Conservation (phyloP, 1,140 invertebrate species). For the Drosophila lowei region DNA sequence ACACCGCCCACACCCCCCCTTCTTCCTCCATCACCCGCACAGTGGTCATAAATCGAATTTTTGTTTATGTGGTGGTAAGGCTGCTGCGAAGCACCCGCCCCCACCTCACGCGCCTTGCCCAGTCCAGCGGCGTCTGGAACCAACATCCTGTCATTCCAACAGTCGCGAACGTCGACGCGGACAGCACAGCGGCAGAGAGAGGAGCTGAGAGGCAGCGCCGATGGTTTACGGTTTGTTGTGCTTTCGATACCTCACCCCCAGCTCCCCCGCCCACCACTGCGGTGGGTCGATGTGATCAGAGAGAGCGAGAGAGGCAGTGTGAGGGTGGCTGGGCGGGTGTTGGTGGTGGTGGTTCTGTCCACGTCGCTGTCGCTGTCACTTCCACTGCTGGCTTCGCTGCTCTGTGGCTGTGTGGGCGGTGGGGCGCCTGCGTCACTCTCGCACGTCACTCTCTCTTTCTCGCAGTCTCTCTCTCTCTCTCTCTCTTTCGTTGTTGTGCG, state of each 20-base stretch:
- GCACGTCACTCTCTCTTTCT: conserved; percentile 8
- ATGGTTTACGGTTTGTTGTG: conserved; percentile 83
- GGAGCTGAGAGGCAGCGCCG: conserved; percentile 19
- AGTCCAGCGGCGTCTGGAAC: conserved; percentile 28
- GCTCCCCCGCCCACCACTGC: neutral
- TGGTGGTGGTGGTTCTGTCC: conserved; percentile 63
- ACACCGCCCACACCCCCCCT: neutral
- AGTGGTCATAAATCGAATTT: conserved; percentile 83
- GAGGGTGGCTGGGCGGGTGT: conserved; percentile 5
- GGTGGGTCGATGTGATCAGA: no score
- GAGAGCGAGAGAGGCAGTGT: conserved; percentile 2
- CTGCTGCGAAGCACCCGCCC: conserved; percentile 49
- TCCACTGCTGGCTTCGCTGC: conserved; percentile 22
- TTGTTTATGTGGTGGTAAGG: conserved; percentile 78
- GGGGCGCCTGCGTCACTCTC: conserved; percentile 36
- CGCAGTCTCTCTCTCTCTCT: neutral
- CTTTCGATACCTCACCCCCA: conserved; percentile 50
- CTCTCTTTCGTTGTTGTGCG: conserved; percentile 22
- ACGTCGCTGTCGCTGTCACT: conserved; percentile 20
- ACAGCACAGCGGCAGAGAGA: neutral
- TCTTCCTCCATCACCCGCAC: conserved; percentile 27
- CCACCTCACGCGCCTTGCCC: neutral
- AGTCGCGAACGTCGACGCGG: conserved; percentile 40
- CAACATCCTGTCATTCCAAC: conserved; percentile 60
- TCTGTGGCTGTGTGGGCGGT: conserved; percentile 10